These are phyloP conservation scores for Limanda limanda DNA, from an alignment of 2,113 vertebrate species.

Conservation along the genomic window DNA sequence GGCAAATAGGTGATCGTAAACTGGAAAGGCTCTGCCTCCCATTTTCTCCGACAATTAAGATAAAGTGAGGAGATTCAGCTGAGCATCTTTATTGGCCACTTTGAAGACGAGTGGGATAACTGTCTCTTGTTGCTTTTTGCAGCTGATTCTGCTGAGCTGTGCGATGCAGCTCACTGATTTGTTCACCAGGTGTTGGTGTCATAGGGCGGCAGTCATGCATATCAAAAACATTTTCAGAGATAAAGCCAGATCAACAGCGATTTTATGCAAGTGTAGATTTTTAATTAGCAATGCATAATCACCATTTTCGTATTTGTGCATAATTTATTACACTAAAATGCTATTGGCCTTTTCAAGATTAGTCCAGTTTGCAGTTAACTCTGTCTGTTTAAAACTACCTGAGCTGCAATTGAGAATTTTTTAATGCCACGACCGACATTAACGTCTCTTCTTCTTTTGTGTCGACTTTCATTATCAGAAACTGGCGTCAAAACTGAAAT, in stretches of 20 bases:
- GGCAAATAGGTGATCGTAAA: constrained; percentile 71
- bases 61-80: constrained; percentile 57
- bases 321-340: too few species aligned
- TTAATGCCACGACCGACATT: constrained; percentile 26
- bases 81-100: constrained; percentile 52
- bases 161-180: constrained; percentile 25
- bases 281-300: too few species aligned
- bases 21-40: constrained; percentile 54
- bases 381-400: constrained; percentile 48
- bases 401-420: constrained; percentile 16
- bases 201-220: neutral
- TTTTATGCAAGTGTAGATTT: too few species aligned
- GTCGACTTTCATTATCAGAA: constrained; percentile 38
- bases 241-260: neutral
- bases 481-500: constrained; percentile 48
- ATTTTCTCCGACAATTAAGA: constrained; percentile 68
- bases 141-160: constrained; percentile 24
- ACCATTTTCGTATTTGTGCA: too few species aligned
- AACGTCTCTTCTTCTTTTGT: constrained; percentile 28
- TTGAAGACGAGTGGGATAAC: constrained; percentile 37
- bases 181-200: neutral
- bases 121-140: constrained; percentile 29
- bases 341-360: too few species aligned
- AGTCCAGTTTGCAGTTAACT: neutral
- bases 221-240: neutral